Evolutionary conservation across 2,113 vertebrate genomes (phyloP).

Genomic region (Drymodes brunneopygia): DNA sequence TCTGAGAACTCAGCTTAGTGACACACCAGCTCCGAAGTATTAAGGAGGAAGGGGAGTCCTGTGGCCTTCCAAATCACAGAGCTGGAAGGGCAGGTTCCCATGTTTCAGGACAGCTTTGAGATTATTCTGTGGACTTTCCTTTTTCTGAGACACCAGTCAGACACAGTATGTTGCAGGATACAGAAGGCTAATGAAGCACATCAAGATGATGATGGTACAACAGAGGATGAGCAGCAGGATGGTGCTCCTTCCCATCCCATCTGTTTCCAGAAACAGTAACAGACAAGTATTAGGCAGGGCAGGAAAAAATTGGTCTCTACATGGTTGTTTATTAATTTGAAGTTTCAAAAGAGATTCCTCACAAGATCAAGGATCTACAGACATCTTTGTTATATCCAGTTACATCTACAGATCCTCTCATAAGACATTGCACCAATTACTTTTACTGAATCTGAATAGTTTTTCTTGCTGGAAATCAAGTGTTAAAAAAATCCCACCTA

Average conservation of each 20-base stretch:
- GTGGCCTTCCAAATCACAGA: not conserved
- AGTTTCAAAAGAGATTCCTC: not conserved
- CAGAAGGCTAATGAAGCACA: not conserved
- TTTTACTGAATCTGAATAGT: not conserved
- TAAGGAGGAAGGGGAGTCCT: not conserved
- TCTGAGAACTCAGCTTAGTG: not conserved
- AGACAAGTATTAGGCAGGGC: not conserved
- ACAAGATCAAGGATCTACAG: not conserved
- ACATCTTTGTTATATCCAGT: not conserved
- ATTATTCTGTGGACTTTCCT: not conserved
- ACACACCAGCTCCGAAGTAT: not conserved
- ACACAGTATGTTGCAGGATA: not conserved
- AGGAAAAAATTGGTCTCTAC: not conserved
- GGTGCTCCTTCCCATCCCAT: not conserved
- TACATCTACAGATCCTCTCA: not conserved
- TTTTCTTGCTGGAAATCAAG: not conserved
- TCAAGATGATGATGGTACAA: not conserved
- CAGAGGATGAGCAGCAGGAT: not conserved
- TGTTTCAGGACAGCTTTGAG: not conserved
- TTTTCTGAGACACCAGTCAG: not conserved
- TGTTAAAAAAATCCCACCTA: not conserved
- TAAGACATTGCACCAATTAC: not conserved
- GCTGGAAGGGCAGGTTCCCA: not conserved
- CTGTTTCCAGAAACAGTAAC: not conserved
- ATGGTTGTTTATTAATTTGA: not conserved